phyloP scores from a whole-genome alignment of 1,140 invertebrate species.

The Vanessa atalanta region DNA sequence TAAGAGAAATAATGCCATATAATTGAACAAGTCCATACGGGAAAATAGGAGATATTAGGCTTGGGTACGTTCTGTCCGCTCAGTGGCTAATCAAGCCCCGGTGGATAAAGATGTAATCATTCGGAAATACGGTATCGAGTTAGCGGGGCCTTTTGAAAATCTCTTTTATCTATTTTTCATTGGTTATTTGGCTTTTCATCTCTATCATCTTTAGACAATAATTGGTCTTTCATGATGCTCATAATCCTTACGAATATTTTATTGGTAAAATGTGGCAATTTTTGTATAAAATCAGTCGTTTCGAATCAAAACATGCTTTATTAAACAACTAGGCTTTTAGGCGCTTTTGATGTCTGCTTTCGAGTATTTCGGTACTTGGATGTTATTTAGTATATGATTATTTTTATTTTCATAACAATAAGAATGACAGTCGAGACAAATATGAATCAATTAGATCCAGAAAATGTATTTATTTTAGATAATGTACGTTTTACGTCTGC shows the following conservation, averaged over 20 bases:
- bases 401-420: too few relatives aligned
- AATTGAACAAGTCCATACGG: conserved; percentile 33
- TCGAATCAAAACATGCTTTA: too few relatives aligned
- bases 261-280: not conserved
- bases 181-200: conserved; percentile 2
- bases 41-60: conserved; percentile 32
- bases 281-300: not conserved
- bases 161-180: conserved; percentile 13
- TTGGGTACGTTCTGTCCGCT: conserved; percentile 25
- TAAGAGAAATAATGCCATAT: conserved; percentile 36
- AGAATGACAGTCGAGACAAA: too few relatives aligned
- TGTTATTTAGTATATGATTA: too few relatives aligned
- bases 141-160: conserved; percentile 12
- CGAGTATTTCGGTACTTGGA: too few relatives aligned
- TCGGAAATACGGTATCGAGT: conserved; percentile 25
- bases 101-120: conserved; percentile 33
- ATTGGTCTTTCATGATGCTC: not conserved
- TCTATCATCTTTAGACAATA: not conserved
- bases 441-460: too few relatives aligned
- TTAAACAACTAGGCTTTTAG: too few relatives aligned
- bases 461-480: too few relatives aligned
- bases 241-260: not conserved
- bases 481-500: too few relatives aligned
- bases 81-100: conserved; percentile 27
- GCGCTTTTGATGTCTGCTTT: too few relatives aligned